Evolutionary conservation across 2,888 invertebrate species (phyloP).

Genomic region (Taphrorychus bicolor): DNA sequence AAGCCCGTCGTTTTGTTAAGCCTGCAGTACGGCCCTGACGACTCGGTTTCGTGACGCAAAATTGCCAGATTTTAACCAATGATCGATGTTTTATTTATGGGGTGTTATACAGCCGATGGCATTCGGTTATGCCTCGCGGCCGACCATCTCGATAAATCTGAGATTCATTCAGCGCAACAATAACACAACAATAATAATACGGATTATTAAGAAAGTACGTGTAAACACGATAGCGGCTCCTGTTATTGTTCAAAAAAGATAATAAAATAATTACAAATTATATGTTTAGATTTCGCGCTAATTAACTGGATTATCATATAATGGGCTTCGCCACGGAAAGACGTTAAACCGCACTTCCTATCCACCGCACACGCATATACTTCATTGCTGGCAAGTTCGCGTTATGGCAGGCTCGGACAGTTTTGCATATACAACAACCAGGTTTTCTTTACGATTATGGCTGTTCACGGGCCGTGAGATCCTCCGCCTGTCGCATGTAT

Average conservation of each 20-base stretch:
- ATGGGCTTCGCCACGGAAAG: conserved; percentile 14
- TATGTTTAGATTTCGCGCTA: conserved; percentile 26
- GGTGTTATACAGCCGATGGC: no score
- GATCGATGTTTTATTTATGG: not conserved
- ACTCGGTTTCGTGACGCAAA: not conserved
- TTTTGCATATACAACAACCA: not conserved
- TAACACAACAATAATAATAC: conserved; percentile 21
- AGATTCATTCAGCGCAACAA: conserved; percentile 14
- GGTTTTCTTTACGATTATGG: not conserved
- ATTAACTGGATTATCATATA: conserved; percentile 25
- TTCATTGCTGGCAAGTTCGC: not conserved
- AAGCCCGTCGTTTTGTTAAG: not conserved
- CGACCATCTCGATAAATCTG: conserved; percentile 13
- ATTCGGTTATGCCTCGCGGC: not conserved
- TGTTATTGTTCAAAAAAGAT: conserved; percentile 20
- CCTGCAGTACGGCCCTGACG: not conserved
- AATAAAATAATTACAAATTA: conserved; percentile 32
- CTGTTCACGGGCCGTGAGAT: not conserved
- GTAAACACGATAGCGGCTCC: conserved; percentile 19
- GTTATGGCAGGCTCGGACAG: not conserved
- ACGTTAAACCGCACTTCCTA: conserved; percentile 20
- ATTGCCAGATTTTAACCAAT: not conserved
- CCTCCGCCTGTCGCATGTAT: not conserved
- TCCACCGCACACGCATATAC: not conserved
- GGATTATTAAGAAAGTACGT: conserved; percentile 23